These are phyloP conservation scores for Sebastes taczanowskii DNA, from an alignment of 2,797 vertebrate species.

Conservation along the genomic window DNA sequence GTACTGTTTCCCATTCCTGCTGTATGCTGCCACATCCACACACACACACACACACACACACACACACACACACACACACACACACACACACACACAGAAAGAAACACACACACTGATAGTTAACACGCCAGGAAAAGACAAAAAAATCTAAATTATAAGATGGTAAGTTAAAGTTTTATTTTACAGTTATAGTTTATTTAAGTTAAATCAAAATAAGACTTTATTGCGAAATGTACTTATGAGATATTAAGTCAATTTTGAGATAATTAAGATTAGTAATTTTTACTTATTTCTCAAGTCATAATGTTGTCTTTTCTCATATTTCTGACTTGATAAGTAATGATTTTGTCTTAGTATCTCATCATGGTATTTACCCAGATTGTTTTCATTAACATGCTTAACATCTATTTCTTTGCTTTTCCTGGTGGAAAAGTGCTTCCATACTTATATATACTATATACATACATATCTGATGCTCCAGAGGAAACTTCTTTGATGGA, in stretches of 20 bases:
- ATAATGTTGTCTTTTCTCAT: neutral
- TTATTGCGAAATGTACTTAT: neutral
- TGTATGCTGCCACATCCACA: conserved; percentile 34
- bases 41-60: neutral
- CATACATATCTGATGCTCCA: neutral
- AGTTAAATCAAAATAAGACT: too few species aligned
- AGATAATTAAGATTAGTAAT: too few species aligned
- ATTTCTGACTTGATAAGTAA: neutral
- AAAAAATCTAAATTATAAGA: neutral
- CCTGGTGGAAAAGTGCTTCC: neutral
- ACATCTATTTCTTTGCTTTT: neutral
- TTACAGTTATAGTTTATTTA: neutral
- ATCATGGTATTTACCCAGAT: neutral
- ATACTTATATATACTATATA: neutral
- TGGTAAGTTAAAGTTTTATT: neutral
- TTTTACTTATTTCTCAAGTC: neutral
- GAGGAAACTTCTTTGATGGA: neutral
- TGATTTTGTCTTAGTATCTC: neutral
- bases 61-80: too few species aligned
- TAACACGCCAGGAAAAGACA: neutral
- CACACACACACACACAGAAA: neutral
- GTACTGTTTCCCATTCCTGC: conserved; percentile 84
- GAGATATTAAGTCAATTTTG: neutral
- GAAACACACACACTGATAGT: too few species aligned
- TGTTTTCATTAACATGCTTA: neutral